Base-by-base conservation (phyloP, 2,113 vertebrate genomes). In the Dolichallabes microphthalmus region DNA sequence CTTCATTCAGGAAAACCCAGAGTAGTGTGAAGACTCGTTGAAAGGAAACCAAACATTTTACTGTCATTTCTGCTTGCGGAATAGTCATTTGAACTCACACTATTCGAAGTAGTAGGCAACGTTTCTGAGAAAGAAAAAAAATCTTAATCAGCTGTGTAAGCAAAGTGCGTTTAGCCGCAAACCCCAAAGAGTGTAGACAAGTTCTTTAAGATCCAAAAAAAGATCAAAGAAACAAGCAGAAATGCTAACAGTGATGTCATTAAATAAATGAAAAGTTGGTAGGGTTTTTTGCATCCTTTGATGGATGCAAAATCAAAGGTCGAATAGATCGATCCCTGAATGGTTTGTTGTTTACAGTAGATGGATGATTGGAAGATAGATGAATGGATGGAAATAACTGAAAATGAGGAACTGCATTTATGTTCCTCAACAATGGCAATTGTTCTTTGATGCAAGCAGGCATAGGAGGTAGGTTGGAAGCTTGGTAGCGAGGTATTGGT, bases 1-100 rank as follows among this genome's bases (percentile, higher is more conserved):
- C 25, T 60, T 83, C 20, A 82, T 71, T 39, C 66, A 73, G 52
- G 50, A 82, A 71, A 82, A 7, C 45, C 52, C 75, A 77, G 30
- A 58, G 32, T 35, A 12, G 17, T 60, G 19, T 14, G 25, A 39
- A 8, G 14, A 14, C 19, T 71, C 4, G 11, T 2, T 27, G 25
- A 13, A 9, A 7, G 32, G 82, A 83, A 83, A 60, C 68, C 30
- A 82, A 12, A 35, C 53, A 8, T 53, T 55, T 55, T 39, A 73
- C 30, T 7, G 82, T 83, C 55, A 83, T 83, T 73, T 74, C 64
- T 45, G 22, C 17, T 25, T 25, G 19, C 30, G 73, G 55, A 58
- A 25, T 27, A 52, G 57, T 50, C 25, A 76, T 63, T 25, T 13
- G 27, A 58, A 17, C 30, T 20, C 52, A 76, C n/a, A 57, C n/a